These are phyloP conservation scores for Donacobius atricapilla DNA, from an alignment of 2,113 vertebrate genomes.

Conservation along the genomic window DNA sequence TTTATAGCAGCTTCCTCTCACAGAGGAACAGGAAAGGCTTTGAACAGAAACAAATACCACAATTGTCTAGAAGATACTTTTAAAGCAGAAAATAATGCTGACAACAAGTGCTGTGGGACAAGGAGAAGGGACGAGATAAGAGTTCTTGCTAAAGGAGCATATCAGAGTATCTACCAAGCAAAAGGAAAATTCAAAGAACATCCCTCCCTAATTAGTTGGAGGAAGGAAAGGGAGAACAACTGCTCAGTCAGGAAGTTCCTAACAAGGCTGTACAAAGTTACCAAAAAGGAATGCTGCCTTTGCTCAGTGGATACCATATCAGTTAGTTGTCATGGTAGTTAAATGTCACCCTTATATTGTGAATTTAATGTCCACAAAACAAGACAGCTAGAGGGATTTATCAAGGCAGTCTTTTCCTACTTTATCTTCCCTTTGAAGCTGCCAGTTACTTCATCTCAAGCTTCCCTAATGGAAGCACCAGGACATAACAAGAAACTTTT, in stretches of 20 bases:
- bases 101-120: not conserved
- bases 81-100: not conserved
- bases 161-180: not conserved
- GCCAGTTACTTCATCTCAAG: not conserved
- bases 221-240: not conserved
- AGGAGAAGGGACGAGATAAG: not conserved
- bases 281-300: not conserved
- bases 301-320: not conserved
- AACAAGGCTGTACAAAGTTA: not conserved
- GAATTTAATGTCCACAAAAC: not conserved
- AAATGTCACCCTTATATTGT: not conserved
- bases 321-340: not conserved
- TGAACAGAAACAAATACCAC: not conserved
- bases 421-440: not conserved
- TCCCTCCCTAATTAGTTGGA: not conserved
- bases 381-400: not conserved
- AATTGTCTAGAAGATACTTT: not conserved
- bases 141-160: not conserved
- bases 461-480: not conserved
- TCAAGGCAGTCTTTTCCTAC: not conserved
- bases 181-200: not conserved
- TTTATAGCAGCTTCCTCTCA: conserved; percentile 17
- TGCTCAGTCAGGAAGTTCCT: not conserved
- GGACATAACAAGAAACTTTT: not conserved
- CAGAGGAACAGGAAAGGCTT: not conserved